Conservation (phyloP, 2,888 invertebrate genomes). For the Lasioglossum calceatum region DNA sequence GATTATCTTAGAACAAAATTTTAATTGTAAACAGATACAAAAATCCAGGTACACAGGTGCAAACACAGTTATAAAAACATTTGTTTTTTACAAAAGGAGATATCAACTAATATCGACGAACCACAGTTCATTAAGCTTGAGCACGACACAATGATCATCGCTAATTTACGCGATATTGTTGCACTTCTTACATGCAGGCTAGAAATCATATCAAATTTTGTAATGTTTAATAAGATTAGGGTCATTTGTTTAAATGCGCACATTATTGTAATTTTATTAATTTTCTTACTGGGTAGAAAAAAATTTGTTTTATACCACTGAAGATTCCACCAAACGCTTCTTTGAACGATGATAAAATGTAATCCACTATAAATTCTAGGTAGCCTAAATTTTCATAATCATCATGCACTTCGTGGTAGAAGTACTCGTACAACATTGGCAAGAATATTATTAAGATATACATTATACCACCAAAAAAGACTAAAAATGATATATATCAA, state of each 20-base stretch:
- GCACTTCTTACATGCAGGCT: slow-evolving; percentile 77
- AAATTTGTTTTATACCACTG: slow-evolving; percentile 68
- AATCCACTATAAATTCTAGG: slow-evolving; percentile 73
- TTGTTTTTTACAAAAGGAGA: slow-evolving; percentile 34
- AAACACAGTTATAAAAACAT: slow-evolving; percentile 49
- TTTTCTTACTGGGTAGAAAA: slow-evolving; percentile 78
- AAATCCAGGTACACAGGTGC: slow-evolving; percentile 21
- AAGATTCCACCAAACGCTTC: slow-evolving; percentile 78
- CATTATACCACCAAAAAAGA: slow-evolving; percentile 75
- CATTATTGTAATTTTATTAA: slow-evolving; percentile 27
- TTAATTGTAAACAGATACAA: slow-evolving; percentile 66
- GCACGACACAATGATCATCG: slow-evolving; percentile 20
- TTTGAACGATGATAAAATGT: slow-evolving; percentile 76
- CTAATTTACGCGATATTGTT: slow-evolving; percentile 56
- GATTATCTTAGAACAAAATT: slow-evolving; percentile 46
- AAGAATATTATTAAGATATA: slow-evolving; percentile 75
- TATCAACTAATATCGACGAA: slow-evolving; percentile 28
- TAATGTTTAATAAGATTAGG: slow-evolving; percentile 43
- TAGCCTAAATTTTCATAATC: slow-evolving; percentile 76
- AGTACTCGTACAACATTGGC: slow-evolving; percentile 77
- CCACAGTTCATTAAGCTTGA: slow-evolving; percentile 24
- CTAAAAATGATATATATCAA: slow-evolving; percentile 62
- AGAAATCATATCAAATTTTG: slow-evolving; percentile 68
- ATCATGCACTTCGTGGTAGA: slow-evolving; percentile 76
- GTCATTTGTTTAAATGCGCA: background rate